phyloP scores from a whole-genome alignment of 2,797 vertebrate species.

The Sternarchorhynchus goeldii region DNA sequence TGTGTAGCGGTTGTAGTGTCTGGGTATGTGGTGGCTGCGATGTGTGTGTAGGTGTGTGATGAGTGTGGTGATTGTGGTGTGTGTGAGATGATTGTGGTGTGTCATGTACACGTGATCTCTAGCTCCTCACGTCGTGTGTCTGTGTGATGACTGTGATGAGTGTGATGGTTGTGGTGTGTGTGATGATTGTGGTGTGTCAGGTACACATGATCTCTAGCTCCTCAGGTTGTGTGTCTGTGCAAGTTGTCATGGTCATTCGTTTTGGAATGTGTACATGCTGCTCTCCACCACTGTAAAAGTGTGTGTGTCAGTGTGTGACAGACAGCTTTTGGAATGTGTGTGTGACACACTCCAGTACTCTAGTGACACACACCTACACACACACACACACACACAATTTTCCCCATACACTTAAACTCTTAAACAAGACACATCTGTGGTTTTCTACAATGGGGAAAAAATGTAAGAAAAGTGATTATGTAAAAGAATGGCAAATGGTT shows the following conservation, averaged over 20 bases:
- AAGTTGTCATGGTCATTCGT: slow-evolving; percentile 34
- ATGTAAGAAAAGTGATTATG: not conserved
- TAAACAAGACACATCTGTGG: not conserved
- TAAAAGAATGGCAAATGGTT: not conserved
- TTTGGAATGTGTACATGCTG: slow-evolving; percentile 11
- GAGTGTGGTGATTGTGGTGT: too few relatives aligned
- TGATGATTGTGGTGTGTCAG: slow-evolving; percentile 36
- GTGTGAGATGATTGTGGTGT: slow-evolving; percentile 22
- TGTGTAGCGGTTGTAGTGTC: not conserved
- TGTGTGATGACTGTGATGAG: slow-evolving; percentile 11
- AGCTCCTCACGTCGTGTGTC: slow-evolving; percentile 8
- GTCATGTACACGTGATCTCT: slow-evolving; percentile 38
- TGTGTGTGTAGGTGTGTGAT: slow-evolving; percentile 33
- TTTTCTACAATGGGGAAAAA: not conserved
- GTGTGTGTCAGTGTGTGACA: slow-evolving; percentile 21
- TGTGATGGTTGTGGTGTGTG: too few relatives aligned
- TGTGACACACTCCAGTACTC: slow-evolving; percentile 34
- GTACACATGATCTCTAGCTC: slow-evolving; percentile 27
- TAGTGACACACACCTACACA: not conserved
- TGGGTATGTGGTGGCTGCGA: not conserved
- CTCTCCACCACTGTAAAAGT: not conserved
- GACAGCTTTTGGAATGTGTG: slow-evolving; percentile 33
- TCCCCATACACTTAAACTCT: not conserved
- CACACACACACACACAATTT: not conserved
- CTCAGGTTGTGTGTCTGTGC: slow-evolving; percentile 49